A percentile compares a stretch with the other conserved stretches of the same genome.
phyloP scores from a whole-genome alignment of 2,113 vertebrate species.

The Sapajus apella region DNA sequence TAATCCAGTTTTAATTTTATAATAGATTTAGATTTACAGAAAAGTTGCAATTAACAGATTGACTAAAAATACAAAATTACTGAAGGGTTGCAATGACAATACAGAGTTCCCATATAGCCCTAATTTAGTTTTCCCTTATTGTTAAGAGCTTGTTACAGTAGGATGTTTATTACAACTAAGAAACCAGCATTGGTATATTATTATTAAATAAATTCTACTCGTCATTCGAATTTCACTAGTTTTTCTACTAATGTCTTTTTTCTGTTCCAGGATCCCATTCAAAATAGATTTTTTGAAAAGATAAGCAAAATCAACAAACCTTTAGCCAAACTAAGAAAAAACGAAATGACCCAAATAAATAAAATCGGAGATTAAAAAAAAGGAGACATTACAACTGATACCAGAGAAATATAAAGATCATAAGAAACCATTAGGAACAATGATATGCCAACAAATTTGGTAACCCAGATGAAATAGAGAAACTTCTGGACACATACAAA shows the following conservation, averaged over 20 bases:
- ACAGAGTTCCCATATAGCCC: background rate
- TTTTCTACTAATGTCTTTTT: background rate
- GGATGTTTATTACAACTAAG: background rate
- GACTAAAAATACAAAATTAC: background rate
- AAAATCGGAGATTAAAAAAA: background rate
- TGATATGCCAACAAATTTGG: background rate
- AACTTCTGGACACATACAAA: background rate
- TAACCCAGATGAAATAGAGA: background rate
- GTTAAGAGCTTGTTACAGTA: conserved; percentile 4
- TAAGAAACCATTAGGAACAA: background rate
- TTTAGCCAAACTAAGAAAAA: background rate
- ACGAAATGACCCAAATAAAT: background rate
- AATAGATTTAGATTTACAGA: conserved; percentile 14
- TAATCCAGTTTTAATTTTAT: background rate
- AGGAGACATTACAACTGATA: background rate
- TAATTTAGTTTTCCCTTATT: background rate
- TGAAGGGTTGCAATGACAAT: background rate
- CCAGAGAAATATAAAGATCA: background rate
- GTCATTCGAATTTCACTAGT: background rate
- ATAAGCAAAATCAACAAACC: background rate
- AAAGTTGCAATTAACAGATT: background rate
- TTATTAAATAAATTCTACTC: background rate
- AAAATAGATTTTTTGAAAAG: background rate
- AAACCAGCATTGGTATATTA: background rate
- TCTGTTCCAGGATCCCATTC: background rate